phyloP scores from a whole-genome alignment of 1,140 invertebrate genomes.

The Scaptomyza pallida region DNA sequence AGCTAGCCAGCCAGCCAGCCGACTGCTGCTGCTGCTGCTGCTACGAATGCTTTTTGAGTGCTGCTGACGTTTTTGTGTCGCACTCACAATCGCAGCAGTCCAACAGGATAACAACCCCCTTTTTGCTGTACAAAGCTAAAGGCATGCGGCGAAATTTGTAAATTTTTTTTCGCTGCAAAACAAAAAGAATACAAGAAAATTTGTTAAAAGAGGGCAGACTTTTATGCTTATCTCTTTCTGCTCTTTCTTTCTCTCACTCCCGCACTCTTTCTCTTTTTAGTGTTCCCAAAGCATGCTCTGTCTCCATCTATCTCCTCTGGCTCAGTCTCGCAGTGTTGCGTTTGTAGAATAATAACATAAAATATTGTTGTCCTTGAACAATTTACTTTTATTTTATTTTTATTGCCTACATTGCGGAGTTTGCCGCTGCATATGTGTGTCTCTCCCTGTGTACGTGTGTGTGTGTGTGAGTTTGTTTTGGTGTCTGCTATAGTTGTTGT shows the following conservation, averaged over 20 bases:
- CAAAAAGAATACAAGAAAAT: conserved; percentile 21
- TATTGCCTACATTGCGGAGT: conserved; percentile 71
- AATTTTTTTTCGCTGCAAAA: conserved; percentile 47
- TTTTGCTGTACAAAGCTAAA: background rate
- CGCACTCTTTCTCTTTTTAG: background rate
- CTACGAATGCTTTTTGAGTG: conserved; percentile 50
- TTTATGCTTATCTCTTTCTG: background rate
- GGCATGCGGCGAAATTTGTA: conserved; percentile 45
- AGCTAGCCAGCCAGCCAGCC: conserved; percentile 17
- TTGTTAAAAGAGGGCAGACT: conserved; percentile 9
- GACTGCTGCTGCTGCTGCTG: background rate
- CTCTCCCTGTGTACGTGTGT: conserved; percentile 37
- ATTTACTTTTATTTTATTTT: conserved; percentile 83
- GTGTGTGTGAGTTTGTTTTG: conserved; percentile 37
- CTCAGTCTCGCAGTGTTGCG: background rate
- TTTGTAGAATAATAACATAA: conserved; percentile 79
- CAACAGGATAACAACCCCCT: conserved; percentile 26
- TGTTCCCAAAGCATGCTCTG: conserved; percentile 2
- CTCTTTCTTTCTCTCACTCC: background rate
- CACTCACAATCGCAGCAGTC: conserved; percentile 53
- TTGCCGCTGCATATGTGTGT: conserved; percentile 35
- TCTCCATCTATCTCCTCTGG: background rate
- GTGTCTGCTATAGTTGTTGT: conserved; percentile 64
- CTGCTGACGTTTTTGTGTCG: conserved; percentile 71
- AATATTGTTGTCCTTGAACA: conserved; percentile 83